Evolutionary conservation across 1,140 invertebrate species (phyloP).

Genomic region (Harpegnathos saltator): DNA sequence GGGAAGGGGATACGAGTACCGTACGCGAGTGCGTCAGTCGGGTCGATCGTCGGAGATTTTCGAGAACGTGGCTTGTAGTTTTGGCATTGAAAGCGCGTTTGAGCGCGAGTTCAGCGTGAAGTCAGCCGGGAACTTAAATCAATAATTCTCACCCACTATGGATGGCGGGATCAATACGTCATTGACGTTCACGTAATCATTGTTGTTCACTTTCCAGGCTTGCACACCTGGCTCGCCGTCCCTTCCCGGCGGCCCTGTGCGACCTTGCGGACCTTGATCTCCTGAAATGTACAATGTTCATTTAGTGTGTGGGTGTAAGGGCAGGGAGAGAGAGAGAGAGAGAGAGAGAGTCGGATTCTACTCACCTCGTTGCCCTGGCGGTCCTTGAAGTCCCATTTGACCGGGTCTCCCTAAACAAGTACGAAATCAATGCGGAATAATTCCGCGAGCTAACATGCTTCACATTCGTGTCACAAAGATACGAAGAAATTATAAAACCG

Average conservation of each 20-base stretch:
- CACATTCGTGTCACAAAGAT: background rate
- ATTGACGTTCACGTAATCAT: conserved; percentile 87
- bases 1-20: too few relatives aligned
- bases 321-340: background rate
- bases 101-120: background rate
- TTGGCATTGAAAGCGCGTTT: background rate
- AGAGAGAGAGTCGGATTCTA: conserved; percentile 30
- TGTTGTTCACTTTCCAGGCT: conserved; percentile 89
- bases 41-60: too few relatives aligned
- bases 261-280: conserved; percentile 89
- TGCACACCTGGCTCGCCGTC: conserved; percentile 89
- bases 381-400: conserved; percentile 86
- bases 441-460: background rate
- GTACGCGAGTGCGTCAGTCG: too few relatives aligned
- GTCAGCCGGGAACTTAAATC: background rate
- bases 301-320: background rate
- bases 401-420: conserved; percentile 84
- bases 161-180: conserved; percentile 92
- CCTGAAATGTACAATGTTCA: conserved; percentile 82
- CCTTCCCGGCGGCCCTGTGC: conserved; percentile 88
- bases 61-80: too few relatives aligned
- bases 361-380: conserved; percentile 86
- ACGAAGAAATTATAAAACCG: background rate
- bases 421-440: conserved; percentile 14
- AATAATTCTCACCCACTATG: conserved; percentile 88